Evolutionary conservation across 2,797 vertebrate species (phyloP).

Genomic region (Acanthurus tractus): DNA sequence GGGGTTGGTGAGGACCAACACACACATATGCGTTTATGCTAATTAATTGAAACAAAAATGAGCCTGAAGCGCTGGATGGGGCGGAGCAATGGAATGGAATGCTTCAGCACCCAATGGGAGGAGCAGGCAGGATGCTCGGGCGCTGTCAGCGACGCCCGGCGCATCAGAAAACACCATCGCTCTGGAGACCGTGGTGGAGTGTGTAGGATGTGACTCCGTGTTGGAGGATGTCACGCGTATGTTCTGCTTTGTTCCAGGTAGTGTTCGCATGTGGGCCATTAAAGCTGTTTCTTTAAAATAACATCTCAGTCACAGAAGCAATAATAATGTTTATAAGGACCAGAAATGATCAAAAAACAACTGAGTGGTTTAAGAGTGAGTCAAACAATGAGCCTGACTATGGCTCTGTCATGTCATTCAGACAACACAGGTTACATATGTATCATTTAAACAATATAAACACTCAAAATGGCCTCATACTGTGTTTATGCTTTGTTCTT

Average conservation of each 20-base stretch:
- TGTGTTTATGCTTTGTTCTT: too few relatives aligned
- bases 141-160: conserved; percentile 40
- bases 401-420: too few relatives aligned
- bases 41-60: conserved; percentile 81
- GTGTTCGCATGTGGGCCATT: background rate
- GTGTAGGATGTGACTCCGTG: background rate
- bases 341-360: background rate
- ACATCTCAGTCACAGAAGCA: background rate
- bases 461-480: too few relatives aligned
- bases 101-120: conserved; percentile 58
- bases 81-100: conserved; percentile 56
- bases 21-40: conserved; percentile 72
- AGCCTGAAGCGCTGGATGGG: conserved; percentile 64
- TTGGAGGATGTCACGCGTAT: background rate
- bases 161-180: conserved; percentile 43
- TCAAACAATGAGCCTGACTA: too few relatives aligned
- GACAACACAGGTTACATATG: too few relatives aligned
- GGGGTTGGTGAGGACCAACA: conserved; percentile 14
- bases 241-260: conserved; percentile 5
- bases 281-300: background rate
- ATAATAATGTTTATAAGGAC: background rate
- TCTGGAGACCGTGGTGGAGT: conserved; percentile 30
- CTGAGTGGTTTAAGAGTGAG: too few relatives aligned
- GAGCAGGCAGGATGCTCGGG: conserved; percentile 31
- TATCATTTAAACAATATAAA: too few relatives aligned